Conservation (phyloP, 2,113 vertebrate species). For the Struthidea cinerea region DNA sequence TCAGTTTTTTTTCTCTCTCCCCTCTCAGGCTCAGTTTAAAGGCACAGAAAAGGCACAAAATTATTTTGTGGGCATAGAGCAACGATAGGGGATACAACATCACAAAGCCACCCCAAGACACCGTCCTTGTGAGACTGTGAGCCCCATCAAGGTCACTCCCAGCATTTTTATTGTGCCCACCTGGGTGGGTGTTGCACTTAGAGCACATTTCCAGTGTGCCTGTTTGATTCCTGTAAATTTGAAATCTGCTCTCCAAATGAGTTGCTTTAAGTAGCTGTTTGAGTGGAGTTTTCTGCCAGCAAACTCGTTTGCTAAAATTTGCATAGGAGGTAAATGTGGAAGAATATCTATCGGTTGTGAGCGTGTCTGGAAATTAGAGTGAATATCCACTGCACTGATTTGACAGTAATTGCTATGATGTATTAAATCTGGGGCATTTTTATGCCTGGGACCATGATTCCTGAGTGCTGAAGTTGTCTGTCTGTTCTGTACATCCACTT, state of each 20-base stretch:
- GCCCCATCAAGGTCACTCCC: neutral
- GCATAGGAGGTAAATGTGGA: neutral
- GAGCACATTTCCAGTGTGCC: neutral
- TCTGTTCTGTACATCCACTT: neutral
- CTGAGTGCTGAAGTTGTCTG: neutral
- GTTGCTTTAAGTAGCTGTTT: constrained; percentile 5
- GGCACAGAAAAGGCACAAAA: no score
- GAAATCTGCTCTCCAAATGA: neutral
- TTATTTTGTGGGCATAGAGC: no score
- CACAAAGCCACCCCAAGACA: no score
- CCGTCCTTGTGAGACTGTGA: neutral
- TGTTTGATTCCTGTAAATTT: neutral
- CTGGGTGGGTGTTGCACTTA: neutral
- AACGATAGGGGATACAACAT: no score
- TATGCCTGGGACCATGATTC: neutral
- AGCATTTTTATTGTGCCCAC: neutral
- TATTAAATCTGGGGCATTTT: neutral
- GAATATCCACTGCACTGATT: neutral
- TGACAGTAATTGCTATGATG: neutral
- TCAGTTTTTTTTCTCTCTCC: no score
- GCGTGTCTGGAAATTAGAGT: neutral
- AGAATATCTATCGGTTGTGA: neutral
- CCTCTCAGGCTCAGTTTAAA: no score
- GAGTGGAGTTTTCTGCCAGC: neutral
- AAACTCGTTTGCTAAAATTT: neutral